These are phyloP conservation scores for Leptinotarsa peninsularis DNA, from an alignment of 2,888 invertebrate species.

Conservation along the genomic window DNA sequence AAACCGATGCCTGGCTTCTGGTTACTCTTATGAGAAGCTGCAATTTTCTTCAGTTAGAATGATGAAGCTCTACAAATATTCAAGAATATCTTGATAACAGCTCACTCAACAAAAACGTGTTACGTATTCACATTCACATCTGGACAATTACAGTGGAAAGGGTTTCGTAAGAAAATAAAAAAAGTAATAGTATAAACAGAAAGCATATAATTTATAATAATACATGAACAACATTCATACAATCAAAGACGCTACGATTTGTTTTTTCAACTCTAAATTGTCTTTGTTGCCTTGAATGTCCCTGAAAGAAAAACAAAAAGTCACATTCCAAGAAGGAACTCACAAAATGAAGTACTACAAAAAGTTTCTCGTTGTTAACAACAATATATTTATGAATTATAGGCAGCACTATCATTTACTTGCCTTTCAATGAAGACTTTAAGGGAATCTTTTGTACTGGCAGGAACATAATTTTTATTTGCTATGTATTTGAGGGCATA, in stretches of 20 bases:
- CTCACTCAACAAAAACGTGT: no score
- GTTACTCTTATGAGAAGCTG: no score
- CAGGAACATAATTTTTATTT: conserved; percentile 69
- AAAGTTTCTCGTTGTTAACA: not conserved
- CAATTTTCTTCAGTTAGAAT: no score
- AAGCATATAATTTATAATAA: conserved; percentile 25
- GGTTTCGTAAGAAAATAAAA: not conserved
- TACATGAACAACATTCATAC: conserved; percentile 19
- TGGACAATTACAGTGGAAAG: not conserved
- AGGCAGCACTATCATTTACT: conserved; percentile 43
- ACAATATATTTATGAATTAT: conserved; percentile 19
- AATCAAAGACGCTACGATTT: conserved; percentile 46
- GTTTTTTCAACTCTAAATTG: conserved; percentile 48
- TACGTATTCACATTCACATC: not conserved
- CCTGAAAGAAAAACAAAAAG: conserved; percentile 47
- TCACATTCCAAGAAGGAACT: not conserved
- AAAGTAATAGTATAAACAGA: conserved; percentile 3
- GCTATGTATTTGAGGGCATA: conserved; percentile 69
- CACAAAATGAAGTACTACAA: not conserved
- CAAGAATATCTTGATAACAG: no score
- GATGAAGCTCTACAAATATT: no score
- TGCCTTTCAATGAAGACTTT: conserved; percentile 69
- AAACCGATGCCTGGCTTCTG: no score
- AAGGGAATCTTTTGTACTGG: conserved; percentile 67
- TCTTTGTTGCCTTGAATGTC: conserved; percentile 50